Evolutionary conservation across 2,797 vertebrate species (phyloP).

Genomic region (Enteromius mattozi): DNA sequence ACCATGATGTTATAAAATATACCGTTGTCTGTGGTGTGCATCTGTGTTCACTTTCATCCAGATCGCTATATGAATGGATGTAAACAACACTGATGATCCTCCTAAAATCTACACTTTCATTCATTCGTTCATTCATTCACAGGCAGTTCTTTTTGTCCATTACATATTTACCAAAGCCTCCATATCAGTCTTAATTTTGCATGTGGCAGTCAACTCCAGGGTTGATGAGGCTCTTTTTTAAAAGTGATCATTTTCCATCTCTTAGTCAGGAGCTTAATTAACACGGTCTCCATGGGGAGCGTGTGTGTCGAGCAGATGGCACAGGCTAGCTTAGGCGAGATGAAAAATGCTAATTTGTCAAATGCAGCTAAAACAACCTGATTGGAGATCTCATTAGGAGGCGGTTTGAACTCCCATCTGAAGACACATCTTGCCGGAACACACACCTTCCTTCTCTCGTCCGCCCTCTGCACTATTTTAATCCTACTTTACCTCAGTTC

Average conservation of each 20-base stretch:
- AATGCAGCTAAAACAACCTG: conserved; percentile 69
- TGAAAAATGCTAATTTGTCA: conserved; percentile 72
- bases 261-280: conserved; percentile 69
- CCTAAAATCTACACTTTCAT: neutral
- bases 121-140: neutral
- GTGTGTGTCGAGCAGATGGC: conserved; percentile 67
- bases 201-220: conserved; percentile 56
- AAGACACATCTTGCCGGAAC: conserved; percentile 60
- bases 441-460: conserved; percentile 55
- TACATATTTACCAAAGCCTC: conserved; percentile 20
- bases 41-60: neutral
- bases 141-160: neutral
- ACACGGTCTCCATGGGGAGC: conserved; percentile 62
- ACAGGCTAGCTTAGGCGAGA: conserved; percentile 63
- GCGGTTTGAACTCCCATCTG: conserved; percentile 61
- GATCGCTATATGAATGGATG: neutral
- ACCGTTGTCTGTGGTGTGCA: neutral
- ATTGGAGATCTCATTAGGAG: conserved; percentile 68
- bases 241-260: conserved; percentile 62
- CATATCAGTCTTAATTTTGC: conserved; percentile 30
- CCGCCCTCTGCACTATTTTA: conserved; percentile 50
- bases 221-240: conserved; percentile 63
- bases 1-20: neutral
- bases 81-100: neutral
- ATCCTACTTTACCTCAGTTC: conserved; percentile 38